Evolutionary conservation across 2,888 invertebrate genomes (phyloP), one percentile per base, ranked within the genome.

Genomic region (Pyrgus malvae): DNA sequence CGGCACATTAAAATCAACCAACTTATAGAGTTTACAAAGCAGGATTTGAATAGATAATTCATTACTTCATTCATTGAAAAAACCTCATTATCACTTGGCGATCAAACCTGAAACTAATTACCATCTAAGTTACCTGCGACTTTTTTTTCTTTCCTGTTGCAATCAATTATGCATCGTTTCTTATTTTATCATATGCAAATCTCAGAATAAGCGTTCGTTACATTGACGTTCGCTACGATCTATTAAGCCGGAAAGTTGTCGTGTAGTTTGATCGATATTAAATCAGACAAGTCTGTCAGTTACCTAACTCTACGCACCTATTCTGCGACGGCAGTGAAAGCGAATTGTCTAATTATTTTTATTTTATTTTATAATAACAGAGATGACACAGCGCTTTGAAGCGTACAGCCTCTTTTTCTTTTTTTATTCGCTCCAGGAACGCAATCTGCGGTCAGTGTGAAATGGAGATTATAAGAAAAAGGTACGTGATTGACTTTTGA

Each of bases 301-400:
- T 87, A 85, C 70, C 80, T 82, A 83, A 86, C 76, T 76, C 74
- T 74, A 79, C 76, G 78, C 80, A 82, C 75, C 72, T 75, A 73
- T 72, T 57, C 63, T 73, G 65, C 76, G 71, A 72, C 70, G 69
- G 60, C 69, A 83, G 88, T 85, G 89, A 89, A 88, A 89, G 89
- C 79, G 80, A 86, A 85, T 76, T 78, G 75, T 82, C 75, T 83
- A 82, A 83, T 87, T 83, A 81, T 80, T 78, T 80, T 77, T 42
- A 14, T 75, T 79, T 74, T 72, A 74, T 71, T 69, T 68, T 70
- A 63, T 69, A 68, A 75, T 78, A 78, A 72, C 74, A 77, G 65
- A 78, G 83, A 88, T 88, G 89, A 89, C 80, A 83, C 72, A 77
- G 88, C 87, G 66, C 60, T 81, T 78, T 58, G 54, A 61, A 53